phyloP scores from a whole-genome alignment of 2,888 invertebrate species.

The Clanis bilineata region DNA sequence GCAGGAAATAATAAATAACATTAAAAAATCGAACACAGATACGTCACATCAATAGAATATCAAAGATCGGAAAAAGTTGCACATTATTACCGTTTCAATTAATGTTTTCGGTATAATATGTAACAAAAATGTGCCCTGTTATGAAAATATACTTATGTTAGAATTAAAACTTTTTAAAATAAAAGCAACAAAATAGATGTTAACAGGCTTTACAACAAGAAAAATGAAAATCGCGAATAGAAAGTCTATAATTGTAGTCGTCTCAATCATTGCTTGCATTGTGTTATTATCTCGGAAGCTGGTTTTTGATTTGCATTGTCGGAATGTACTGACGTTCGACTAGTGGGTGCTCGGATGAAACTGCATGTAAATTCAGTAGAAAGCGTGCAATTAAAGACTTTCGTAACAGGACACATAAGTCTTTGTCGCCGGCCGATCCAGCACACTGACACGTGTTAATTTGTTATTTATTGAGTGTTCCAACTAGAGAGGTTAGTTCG shows the following conservation, averaged over 20 bases:
- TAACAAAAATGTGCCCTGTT: too few species aligned
- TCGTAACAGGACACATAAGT: slow-evolving; percentile 41
- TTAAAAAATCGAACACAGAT: too few species aligned
- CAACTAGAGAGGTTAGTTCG: slow-evolving; percentile 20
- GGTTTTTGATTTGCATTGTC: background rate
- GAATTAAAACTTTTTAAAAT: background rate
- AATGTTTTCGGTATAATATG: too few species aligned
- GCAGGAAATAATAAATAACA: background rate
- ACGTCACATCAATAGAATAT: too few species aligned
- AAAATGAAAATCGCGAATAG: background rate
- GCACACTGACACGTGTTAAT: slow-evolving; percentile 45
- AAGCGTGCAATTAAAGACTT: slow-evolving; percentile 55
- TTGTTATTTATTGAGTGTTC: slow-evolving; percentile 43
- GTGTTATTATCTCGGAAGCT: background rate
- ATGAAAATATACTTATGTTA: background rate
- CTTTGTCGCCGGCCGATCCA: slow-evolving; percentile 31
- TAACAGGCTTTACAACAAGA: background rate
- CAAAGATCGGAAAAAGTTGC: too few species aligned
- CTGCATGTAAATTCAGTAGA: slow-evolving; percentile 57
- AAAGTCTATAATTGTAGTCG: background rate
- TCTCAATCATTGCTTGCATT: background rate
- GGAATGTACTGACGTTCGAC: too few species aligned
- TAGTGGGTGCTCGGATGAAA: background rate
- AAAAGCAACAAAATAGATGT: background rate
- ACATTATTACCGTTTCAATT: too few species aligned